Base-by-base conservation (phyloP, 2,113 vertebrate species). In the Motacilla tschutschensis region DNA sequence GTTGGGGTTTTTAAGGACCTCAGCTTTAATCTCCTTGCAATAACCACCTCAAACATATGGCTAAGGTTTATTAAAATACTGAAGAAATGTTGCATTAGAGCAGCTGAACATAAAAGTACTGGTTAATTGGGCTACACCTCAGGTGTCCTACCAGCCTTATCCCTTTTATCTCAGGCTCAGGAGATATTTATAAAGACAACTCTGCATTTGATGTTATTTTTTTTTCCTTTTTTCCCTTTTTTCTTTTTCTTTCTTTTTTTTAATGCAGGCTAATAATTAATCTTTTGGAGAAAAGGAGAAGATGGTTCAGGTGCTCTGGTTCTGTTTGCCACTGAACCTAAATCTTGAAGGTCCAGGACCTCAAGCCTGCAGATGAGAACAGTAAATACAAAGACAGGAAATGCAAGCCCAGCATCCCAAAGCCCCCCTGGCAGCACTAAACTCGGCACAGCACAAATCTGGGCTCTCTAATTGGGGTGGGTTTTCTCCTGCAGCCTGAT, bases 11-110 rank as follows among this genome's bases (percentile, higher is more conserved):
- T 87, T 75, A 85, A 76, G 53, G 48, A 38, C 65, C 53, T 55
- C 43, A 70, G 44, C 24, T 79, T 90, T 92, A 92, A 90, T 92
- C 82, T 93, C 76, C 67, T 70, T 80, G 76, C 76, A 93, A 79
- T 83, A 92, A 83, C 44, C 48, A 70, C 58, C 85, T 91, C 82
- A 87, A 93, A 89, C 48, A 44, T 79, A 83, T 44, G 48, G 48
- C 38, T 71, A 41, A 80, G 36, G 69, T 87, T 90, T 94, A 82
- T 82, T 95, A 90, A 94, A 82, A 89, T 65, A 25, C 43, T 28
- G 79, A 46, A 71, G 72, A 79, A 90, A 79, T 71, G n/a, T 21
- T 79, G 31, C 63, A n/a, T 77, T 90, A 66, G 64, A 83, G 44
- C 57, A 67, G 29, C 47, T 33, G 33, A 85, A 85, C 33, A 73